Evolutionary conservation across 2,888 invertebrate species (phyloP), one percentile per base, ranked within the genome.

Genomic region (Anorthoa munda): DNA sequence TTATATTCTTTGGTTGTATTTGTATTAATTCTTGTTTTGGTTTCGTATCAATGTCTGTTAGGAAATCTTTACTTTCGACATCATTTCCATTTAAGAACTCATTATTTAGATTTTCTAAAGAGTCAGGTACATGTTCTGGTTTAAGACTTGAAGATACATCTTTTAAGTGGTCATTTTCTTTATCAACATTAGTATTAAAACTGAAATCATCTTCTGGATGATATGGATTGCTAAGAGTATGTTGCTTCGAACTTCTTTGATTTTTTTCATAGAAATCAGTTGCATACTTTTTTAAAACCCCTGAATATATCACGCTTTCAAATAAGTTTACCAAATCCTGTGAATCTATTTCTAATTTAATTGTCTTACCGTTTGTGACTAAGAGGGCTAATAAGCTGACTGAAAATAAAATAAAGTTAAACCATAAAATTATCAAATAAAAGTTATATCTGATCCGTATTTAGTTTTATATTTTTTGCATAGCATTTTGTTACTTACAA

Each of bases 131-230:
- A 2, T 3, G 1, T 12, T 17, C 31, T 4, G 2, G 4, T 48
- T 23, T 48, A 9, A 17, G 9, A 2, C 4, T 15, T 9, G 13
- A 26, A 13, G 15, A 3, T 21, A 13, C 21, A 1, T n/a, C 13
- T 45, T 9, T 76, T 15, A 21, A 15, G 12, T 15, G 0, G 31
- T 55, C 15, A 31, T 21, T 26, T 45, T 71, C 12, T 55, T 69
- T 55, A 4, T 65, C 39, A 31, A 55, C 7, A 61, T 46, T 21
- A 21, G n/a, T 63, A 53, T 83, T 69, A 12, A 73, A 83, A 60
- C 59, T 70, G n/a, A 86, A 39, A 56, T 89, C 88, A 71, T 93
- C 93, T 87, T 93, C 93, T 3, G 93, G 93, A 26, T 93, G 93
- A 67, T 90, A 93, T 13, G 93, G 93, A 64, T 93, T 93, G 18